These are phyloP conservation scores for Ceramica pisi DNA, from an alignment of 2,888 invertebrate species.

Conservation along the genomic window DNA sequence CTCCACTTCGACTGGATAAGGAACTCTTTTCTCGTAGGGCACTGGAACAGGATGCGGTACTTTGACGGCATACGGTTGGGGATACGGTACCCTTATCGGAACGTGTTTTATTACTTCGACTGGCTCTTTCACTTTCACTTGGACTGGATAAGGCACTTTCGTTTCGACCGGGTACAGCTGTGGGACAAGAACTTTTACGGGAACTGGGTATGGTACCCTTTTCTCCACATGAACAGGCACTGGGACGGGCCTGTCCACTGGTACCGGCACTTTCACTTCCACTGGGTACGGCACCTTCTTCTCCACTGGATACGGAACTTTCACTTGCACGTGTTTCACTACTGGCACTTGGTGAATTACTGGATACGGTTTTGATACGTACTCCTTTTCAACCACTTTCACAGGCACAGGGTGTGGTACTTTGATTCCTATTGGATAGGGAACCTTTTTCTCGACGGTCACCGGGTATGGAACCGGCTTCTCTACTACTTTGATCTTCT, in stretches of 20 bases:
- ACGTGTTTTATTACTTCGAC: conserved; percentile 86
- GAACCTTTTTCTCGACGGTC: conserved; percentile 86
- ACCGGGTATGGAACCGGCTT: conserved; percentile 84
- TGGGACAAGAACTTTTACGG: conserved; percentile 85
- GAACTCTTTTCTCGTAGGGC: conserved; percentile 85
- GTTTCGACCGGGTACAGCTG: conserved; percentile 89
- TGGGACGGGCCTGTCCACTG: conserved; percentile 84
- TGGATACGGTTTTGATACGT: conserved; percentile 87
- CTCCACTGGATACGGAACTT: conserved; percentile 85
- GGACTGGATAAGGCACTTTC: conserved; percentile 89
- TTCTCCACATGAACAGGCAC: conserved; percentile 85
- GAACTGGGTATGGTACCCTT: conserved; percentile 84
- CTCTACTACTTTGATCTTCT: conserved; percentile 81
- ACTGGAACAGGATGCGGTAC: conserved; percentile 89
- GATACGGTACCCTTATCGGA: conserved; percentile 82
- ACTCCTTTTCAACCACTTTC: conserved; percentile 88
- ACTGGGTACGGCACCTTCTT: conserved; percentile 86
- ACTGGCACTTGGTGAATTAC: conserved; percentile 86
- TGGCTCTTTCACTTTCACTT: conserved; percentile 86
- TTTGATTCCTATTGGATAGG: conserved; percentile 85
- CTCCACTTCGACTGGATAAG: conserved; percentile 87
- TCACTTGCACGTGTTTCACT: conserved; percentile 83
- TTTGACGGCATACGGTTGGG: conserved; percentile 89
- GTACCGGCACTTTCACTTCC: conserved; percentile 80
- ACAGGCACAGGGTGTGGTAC: conserved; percentile 88